These are phyloP conservation scores for Sisyra terminalis DNA, from an alignment of 2,888 invertebrate genomes.

Conservation along the genomic window DNA sequence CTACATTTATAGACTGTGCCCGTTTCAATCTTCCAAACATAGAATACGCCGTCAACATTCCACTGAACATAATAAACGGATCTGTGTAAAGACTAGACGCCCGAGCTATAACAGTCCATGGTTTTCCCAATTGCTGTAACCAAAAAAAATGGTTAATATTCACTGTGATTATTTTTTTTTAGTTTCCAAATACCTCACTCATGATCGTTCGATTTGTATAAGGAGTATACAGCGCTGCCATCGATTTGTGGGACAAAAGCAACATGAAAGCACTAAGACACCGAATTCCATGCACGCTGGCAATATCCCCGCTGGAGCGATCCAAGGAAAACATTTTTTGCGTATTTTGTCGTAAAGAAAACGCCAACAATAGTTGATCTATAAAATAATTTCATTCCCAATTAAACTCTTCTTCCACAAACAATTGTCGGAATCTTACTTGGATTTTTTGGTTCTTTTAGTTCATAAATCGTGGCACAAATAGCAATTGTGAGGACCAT, in stretches of 20 bases:
- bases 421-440: neutral
- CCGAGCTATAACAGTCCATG: conserved; percentile 49
- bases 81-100: conserved; percentile 55
- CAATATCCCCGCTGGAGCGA: conserved; percentile 36
- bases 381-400: neutral
- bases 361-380: conserved; percentile 29
- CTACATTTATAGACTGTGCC: conserved; percentile 34
- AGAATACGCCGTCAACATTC: conserved; percentile 45
- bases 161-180: neutral
- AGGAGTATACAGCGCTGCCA: conserved; percentile 50
- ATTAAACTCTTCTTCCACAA: neutral
- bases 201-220: conserved; percentile 47
- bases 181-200: conserved; percentile 35
- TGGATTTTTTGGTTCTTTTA: neutral
- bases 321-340: conserved; percentile 32
- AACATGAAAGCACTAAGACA: conserved; percentile 46
- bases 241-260: conserved; percentile 48
- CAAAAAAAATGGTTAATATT: conserved; percentile 3
- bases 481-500: neutral
- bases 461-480: neutral
- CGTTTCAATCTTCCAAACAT: conserved; percentile 38
- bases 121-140: conserved; percentile 36
- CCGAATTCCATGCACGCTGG: conserved; percentile 46
- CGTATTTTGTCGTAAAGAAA: conserved; percentile 44
- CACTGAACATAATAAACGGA: conserved; percentile 53